A percentile compares a stretch with the other conserved stretches of the same genome.
These are phyloP conservation scores for Semicossyphus pulcher DNA, from an alignment of 2,113 vertebrate species.

Conservation along the genomic window DNA sequence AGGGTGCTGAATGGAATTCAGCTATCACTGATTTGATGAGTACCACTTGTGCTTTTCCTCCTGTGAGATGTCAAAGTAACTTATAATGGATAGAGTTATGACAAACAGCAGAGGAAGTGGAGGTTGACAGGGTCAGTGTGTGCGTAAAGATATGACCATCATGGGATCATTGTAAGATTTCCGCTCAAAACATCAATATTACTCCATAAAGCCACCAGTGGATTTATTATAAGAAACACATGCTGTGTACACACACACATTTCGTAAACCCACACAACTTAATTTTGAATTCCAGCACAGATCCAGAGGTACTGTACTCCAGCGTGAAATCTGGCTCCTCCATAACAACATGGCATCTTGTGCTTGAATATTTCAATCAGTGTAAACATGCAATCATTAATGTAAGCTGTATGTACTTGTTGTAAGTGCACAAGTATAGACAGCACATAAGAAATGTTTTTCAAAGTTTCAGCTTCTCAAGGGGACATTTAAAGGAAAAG, in stretches of 20 bases:
- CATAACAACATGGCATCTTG: background rate
- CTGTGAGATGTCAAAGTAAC: background rate
- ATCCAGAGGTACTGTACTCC: background rate
- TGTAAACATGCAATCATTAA: background rate
- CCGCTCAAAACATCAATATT: conserved; percentile 11
- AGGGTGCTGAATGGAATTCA: background rate
- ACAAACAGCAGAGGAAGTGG: background rate
- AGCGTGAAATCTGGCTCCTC: background rate
- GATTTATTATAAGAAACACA: conserved; percentile 34
- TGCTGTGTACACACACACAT: conserved; percentile 13
- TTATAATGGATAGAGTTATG: background rate
- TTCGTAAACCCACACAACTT: conserved; percentile 14
- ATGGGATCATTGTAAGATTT: conserved; percentile 18
- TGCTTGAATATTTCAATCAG: background rate
- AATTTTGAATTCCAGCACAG: conserved; percentile 5
- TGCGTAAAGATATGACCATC: background rate
- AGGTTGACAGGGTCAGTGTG: background rate
- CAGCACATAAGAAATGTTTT: background rate
- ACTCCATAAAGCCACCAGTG: conserved; percentile 9
- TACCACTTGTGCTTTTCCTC: background rate
- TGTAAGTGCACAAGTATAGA: background rate
- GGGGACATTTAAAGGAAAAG: background rate
- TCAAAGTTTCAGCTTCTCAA: conserved; percentile 22
- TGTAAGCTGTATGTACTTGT: too few relatives aligned
- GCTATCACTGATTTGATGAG: background rate